phyloP scores from a whole-genome alignment of 1,140 invertebrate species.

The Nasonia vitripennis region DNA sequence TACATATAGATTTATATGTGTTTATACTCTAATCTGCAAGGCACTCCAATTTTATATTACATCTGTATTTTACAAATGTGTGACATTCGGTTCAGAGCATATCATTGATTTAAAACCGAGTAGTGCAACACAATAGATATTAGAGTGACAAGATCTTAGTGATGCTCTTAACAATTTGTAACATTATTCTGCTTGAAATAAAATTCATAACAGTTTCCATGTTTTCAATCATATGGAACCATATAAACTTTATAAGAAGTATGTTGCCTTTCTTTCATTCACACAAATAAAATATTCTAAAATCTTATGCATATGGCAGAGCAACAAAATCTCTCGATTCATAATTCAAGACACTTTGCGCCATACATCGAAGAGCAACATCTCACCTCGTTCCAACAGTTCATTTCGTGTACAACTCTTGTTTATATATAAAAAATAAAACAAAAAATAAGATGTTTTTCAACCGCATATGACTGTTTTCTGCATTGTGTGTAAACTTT shows the following conservation, averaged over 20 bases:
- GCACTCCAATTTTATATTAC: constrained; percentile 74
- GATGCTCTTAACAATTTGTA: constrained; percentile 29
- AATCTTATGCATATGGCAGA: constrained; percentile 46
- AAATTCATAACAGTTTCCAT: constrained; percentile 23
- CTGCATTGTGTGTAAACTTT: constrained; percentile 64
- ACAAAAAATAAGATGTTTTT: constrained; percentile 41
- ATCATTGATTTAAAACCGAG: constrained; percentile 37
- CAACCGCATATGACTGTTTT: constrained; percentile 40
- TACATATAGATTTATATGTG: constrained; percentile 56
- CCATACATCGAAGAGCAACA: constrained; percentile 14
- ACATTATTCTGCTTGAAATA: constrained; percentile 22
- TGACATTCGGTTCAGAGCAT: constrained; percentile 54
- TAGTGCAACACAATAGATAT: constrained; percentile 51
- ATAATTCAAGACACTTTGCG: constrained; percentile 41
- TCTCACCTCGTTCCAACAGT: constrained; percentile 35
- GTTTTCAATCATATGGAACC: constrained; percentile 8
- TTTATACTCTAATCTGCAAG: constrained; percentile 69
- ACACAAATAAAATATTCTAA: constrained; percentile 32
- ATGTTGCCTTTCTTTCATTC: constrained; percentile 19
- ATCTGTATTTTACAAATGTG: constrained; percentile 74
- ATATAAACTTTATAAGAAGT: constrained; percentile 21
- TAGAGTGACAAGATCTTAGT: constrained; percentile 47
- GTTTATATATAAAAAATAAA: constrained; percentile 46
- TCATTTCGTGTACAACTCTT: constrained; percentile 41
- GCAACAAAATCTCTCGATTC: constrained; percentile 40